Conservation (phyloP, 2,797 vertebrate genomes). For the Graptemys geographica region DNA sequence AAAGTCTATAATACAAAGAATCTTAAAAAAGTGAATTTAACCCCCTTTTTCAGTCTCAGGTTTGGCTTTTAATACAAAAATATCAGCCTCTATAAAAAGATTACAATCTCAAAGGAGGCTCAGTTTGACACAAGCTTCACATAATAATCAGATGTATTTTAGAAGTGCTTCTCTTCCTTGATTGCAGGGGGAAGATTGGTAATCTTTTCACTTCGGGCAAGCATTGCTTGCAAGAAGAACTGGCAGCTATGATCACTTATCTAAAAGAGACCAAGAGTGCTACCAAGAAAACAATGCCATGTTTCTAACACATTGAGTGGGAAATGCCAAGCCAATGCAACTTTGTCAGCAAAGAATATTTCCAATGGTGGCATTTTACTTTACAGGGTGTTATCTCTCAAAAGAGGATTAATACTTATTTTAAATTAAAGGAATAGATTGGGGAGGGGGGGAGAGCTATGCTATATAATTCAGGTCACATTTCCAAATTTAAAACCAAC, state of each 20-base stretch:
- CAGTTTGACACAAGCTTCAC: not conserved
- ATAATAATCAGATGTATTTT: slow-evolving; percentile 27
- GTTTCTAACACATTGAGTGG: not conserved
- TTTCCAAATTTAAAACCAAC: not conserved
- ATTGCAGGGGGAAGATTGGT: slow-evolving; percentile 16
- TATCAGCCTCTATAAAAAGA: slow-evolving; percentile 12
- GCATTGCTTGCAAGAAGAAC: not conserved
- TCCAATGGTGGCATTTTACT: not conserved
- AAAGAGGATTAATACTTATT: not conserved
- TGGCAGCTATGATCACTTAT: not conserved
- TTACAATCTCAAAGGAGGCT: not conserved
- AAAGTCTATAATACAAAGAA: not conserved
- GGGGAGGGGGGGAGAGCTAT: not conserved
- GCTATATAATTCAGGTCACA: not conserved
- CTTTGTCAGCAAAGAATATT: not conserved
- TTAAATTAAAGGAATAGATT: not conserved
- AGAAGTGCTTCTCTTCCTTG: not conserved
- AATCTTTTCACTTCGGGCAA: not conserved
- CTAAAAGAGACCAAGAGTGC: not conserved
- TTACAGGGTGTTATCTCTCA: not conserved
- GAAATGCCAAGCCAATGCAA: not conserved
- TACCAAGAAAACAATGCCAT: not conserved
- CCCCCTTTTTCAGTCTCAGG: not conserved
- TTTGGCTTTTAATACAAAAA: not conserved
- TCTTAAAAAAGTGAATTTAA: not conserved